These are phyloP conservation scores for Torymus texanus DNA, from an alignment of 2,888 invertebrate genomes.

Conservation along the genomic window DNA sequence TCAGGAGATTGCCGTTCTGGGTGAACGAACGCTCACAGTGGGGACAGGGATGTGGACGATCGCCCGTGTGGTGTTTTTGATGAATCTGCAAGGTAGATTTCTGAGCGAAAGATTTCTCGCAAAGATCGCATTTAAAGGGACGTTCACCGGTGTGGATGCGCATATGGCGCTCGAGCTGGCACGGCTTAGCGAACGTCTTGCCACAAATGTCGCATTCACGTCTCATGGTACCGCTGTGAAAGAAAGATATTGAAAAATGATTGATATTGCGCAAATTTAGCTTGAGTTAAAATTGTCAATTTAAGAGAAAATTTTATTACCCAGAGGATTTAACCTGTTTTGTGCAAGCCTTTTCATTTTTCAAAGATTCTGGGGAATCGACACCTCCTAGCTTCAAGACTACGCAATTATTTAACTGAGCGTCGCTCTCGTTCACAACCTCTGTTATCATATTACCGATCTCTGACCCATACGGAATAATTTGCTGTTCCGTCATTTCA, in stretches of 20 bases:
- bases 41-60: constrained; percentile 78
- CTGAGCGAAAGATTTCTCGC: constrained; percentile 79
- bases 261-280: no score
- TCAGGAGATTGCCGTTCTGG: constrained; percentile 79
- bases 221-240: constrained; percentile 52
- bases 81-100: constrained; percentile 80
- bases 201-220: constrained; percentile 74
- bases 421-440: not conserved
- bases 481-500: not conserved
- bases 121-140: constrained; percentile 78
- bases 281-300: no score
- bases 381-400: constrained; percentile 55
- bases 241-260: no score
- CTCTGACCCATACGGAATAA: constrained; percentile 4
- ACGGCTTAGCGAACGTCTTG: constrained; percentile 77
- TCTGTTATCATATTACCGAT: not conserved
- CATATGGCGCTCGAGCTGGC: constrained; percentile 77
- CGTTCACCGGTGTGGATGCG: constrained; percentile 79
- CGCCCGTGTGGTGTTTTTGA: constrained; percentile 78
- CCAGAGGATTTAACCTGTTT: constrained; percentile 39
- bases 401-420: constrained; percentile 56
- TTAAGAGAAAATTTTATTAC: not conserved
- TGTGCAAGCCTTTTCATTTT: not conserved
- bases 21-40: constrained; percentile 79
- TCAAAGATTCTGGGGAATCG: constrained; percentile 17